Percentiles rank a stretch among this genome's conserved stretches.
Conservation (phyloP, 2,888 invertebrate genomes). For the Notodonta dromedarius region DNA sequence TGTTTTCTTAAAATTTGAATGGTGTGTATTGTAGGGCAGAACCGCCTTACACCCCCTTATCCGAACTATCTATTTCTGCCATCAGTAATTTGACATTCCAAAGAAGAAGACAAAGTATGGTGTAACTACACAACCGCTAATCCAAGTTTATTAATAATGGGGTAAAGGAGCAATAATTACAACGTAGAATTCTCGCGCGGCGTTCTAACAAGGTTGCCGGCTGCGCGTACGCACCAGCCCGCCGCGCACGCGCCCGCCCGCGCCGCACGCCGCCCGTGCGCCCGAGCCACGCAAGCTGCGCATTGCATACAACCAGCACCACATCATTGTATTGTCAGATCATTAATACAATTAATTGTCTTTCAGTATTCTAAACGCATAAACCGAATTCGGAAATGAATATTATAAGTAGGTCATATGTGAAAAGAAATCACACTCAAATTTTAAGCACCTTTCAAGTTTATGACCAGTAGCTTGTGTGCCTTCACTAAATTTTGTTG, state of each 20-base stretch:
- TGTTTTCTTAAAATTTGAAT: slow-evolving; percentile 33
- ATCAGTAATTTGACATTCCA: too few relatives aligned
- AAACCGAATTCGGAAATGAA: not conserved
- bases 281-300: not conserved
- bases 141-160: too few relatives aligned
- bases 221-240: slow-evolving; percentile 74
- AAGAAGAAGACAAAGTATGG: too few relatives aligned
- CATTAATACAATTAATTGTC: not conserved
- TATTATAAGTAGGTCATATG: not conserved
- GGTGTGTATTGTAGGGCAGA: slow-evolving; percentile 37
- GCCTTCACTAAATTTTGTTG: slow-evolving; percentile 39
- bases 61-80: too few relatives aligned
- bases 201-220: slow-evolving; percentile 66
- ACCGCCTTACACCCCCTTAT: slow-evolving; percentile 31
- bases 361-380: not conserved
- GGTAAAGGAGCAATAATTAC: slow-evolving; percentile 62
- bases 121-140: too few relatives aligned
- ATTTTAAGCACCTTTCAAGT: slow-evolving; percentile 2
- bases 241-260: slow-evolving; percentile 45
- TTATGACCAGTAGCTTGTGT: slow-evolving; percentile 31
- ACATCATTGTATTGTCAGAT: not conserved
- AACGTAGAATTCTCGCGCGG: slow-evolving; percentile 62
- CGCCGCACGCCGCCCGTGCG: slow-evolving; percentile 29
- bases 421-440: slow-evolving; percentile 14
- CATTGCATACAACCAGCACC: not conserved